Evolutionary conservation across 2,888 invertebrate genomes (phyloP), one percentile per base, ranked within the genome.

Genomic region (Idaea biselata): DNA sequence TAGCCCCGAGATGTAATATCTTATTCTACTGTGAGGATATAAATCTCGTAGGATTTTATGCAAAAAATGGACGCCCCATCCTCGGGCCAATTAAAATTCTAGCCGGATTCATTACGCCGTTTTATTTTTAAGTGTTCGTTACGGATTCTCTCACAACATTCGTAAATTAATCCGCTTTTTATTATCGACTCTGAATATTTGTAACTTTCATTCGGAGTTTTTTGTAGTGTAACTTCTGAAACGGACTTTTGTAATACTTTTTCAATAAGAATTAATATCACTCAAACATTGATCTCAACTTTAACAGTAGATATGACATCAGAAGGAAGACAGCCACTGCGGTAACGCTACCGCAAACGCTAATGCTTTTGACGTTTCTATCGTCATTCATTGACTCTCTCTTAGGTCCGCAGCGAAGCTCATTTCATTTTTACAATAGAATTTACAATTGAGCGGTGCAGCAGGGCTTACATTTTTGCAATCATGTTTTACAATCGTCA

Each of bases 11-110:
- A 44, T 44, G 44, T 44, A 0, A 44, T 44, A 7, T 44, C 44
- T 44, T 8, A 14, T 11, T 8, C 14, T 44, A 14, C 14, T 14
- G 14, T 44, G 11, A 25, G 1, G 5, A 3, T 25, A 8, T 44
- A 44, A 44, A 44, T 44, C 44, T 44, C 44, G 8, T 44, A 14
- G 44, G 44, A 8, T 25, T 82, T 80, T 73, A 78, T 74, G 74
- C 75, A 76, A 84, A 84, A 83, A 83, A 77, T 76, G 71, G 70
- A 66, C 69, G 70, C 68, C 72, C 70, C 69, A 68, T 74, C 71
- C 78, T 76, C 74, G 77, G 73, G 76, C 87, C 88, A 89, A 89
- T 89, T 89, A 89, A 89, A 87, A 89, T 86, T 87, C 84, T 87
- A 85, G 81, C 83, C 73, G 81, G 79, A 78, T 87, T 88, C 85